Base-by-base conservation (phyloP, 2,888 invertebrate genomes). In the Orthosia gracilis region DNA sequence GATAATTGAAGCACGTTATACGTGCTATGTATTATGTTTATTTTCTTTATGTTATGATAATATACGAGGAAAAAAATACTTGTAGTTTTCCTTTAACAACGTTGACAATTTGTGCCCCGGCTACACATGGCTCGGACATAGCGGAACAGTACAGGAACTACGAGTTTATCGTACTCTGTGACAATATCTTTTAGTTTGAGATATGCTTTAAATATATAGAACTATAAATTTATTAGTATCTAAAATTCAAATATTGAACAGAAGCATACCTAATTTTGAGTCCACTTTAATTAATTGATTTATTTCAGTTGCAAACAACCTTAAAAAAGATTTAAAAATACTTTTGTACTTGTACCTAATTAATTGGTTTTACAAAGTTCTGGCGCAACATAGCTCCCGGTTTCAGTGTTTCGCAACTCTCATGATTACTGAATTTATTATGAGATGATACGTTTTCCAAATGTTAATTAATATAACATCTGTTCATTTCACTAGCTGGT, bases 401-500 rank as follows among this genome's bases (percentile, higher is more conserved):
- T 61, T 45, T n/a, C 15, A 61, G 15, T 9, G 40, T 21, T 15
- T 21, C 21, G 7, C 15, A 40, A 61, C 15, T 21, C 5, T 7
- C 5, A 7, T 31, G 7, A 31, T 31, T 7, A 31, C 1, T 31
- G 31, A 31, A 31, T 31, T 58, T 7, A 45, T 45, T 13, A 15
- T 21, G 21, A 21, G n/a, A 15, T 9, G 45, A 45, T 13, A 21
- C 13, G 21, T 61, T 61, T 64, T 45, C 17, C 57, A 73, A 58
- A 21, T 47, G 26, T 47, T 62, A 3, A 21, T 47, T 62, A 3
- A 21, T 45, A 49, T n/a, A 13, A 15, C 58, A 61, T 40, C 2
- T 57, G 80, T 5, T 63, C 21, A 63, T 40, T 52, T 40, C 31
- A 63, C 58, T 79, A 63, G 31, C 52, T 59, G 70, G 52, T 18